Evolutionary conservation across 2,888 invertebrate species (phyloP).

Genomic region (Drosophila anceps): DNA sequence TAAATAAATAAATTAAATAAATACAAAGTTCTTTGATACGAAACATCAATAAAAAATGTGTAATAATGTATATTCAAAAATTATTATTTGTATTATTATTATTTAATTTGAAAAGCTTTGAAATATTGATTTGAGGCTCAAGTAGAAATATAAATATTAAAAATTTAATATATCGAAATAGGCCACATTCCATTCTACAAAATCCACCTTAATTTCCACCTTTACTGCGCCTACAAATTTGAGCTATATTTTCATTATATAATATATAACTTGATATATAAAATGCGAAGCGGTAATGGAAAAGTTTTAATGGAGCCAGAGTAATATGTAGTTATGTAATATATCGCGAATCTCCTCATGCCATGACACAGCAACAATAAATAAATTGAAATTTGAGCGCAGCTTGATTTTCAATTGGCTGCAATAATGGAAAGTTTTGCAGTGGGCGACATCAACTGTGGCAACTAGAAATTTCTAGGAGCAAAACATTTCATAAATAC

Average conservation of each 20-base stretch:
- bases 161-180: neutral
- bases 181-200: neutral
- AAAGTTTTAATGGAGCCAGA: slow-evolving; percentile 35
- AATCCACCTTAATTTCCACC: neutral
- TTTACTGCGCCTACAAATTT: too few species aligned
- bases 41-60: too few species aligned
- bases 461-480: slow-evolving; percentile 53
- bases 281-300: slow-evolving; percentile 10
- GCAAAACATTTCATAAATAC: slow-evolving; percentile 22
- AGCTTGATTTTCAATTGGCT: slow-evolving; percentile 60
- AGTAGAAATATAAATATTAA: too few species aligned
- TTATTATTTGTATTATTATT: too few species aligned
- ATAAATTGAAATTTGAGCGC: slow-evolving; percentile 63
- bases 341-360: slow-evolving; percentile 9
- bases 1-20: too few species aligned
- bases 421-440: slow-evolving; percentile 71
- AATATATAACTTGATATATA: neutral
- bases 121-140: too few species aligned
- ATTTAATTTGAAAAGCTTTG: too few species aligned
- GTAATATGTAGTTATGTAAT: slow-evolving; percentile 26
- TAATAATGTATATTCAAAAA: too few species aligned
- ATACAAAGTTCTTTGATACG: too few species aligned
- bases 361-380: slow-evolving; percentile 28
- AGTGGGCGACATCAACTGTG: slow-evolving; percentile 7
- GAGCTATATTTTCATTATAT: too few species aligned